Base-by-base conservation (phyloP, 2,113 vertebrate species). In the Trinectes maculatus region DNA sequence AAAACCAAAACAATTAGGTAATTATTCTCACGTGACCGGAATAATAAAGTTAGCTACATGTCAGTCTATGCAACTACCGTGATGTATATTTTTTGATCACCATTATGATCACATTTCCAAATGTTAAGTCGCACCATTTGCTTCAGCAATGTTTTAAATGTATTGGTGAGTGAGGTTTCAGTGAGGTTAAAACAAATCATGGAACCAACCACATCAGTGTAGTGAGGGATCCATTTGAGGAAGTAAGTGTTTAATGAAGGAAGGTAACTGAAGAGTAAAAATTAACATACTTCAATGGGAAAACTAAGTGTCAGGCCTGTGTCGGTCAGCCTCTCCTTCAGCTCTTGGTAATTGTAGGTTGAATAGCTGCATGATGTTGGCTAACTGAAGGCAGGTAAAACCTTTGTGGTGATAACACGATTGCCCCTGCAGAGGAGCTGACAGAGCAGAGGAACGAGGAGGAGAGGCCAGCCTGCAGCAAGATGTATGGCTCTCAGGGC, bases 401-500 rank as follows among this genome's bases (percentile, higher is more conserved):
- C 49, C 64, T 39, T 26, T 46, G 5, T 44, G 49, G 44, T 43
- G 49, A 69, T 60, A 22, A 34, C 44, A 29, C 47, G 31, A 48
- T 64, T 57, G 73, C 48, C 48, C 10, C 26, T 37, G 40, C 49
- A 34, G 42, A 36, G 49, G 8, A 52, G 24, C 42, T 55, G 63
- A 26, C 24, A 51, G 28, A 51, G 39, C 21, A 21, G 39, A 76
- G 36, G 34, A 47, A 29, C 12, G 52, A 57, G 33, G 47, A 49
- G 21, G 42, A 42, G 49, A 37, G 46, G 22, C 31, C 46, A 21
- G 58, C 15, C 43, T 60, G 53, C 58, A 39, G 47, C 48, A 60
- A 71, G 74, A 86, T 74, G 47, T 75, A 82, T 72, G 39, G 46
- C 69, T 71, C 29, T 28, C 7, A 9, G 62, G 67, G 52, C 49